Percentiles rank a stretch among this genome's conserved stretches.
Conservation (phyloP, 2,797 vertebrate species). For the Triplophysa bombifrons region DNA sequence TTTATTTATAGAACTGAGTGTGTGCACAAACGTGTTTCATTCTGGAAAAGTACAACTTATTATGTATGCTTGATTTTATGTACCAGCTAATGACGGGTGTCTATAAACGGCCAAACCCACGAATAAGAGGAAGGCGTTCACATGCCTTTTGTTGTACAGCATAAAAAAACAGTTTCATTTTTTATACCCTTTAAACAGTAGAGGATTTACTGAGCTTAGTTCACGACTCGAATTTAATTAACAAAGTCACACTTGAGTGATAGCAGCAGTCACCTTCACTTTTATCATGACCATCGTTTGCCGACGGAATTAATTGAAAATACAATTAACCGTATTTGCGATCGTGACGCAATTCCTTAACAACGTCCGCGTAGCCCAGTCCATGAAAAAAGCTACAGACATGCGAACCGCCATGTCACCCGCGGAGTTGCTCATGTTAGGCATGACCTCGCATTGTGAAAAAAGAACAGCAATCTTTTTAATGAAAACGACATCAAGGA, state of each 20-base stretch:
- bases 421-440: neutral
- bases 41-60: neutral
- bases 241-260: conserved; percentile 44
- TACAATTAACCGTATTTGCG: conserved; percentile 52
- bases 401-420: conserved; percentile 14
- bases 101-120: neutral
- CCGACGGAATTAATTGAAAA: conserved; percentile 57
- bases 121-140: conserved; percentile 1
- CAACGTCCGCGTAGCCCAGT: neutral
- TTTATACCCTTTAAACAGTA: conserved; percentile 24
- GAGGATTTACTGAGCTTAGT: conserved; percentile 35
- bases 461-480: conserved; percentile 16
- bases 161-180: neutral
- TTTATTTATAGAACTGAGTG: neutral
- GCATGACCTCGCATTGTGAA: conserved; percentile 1
- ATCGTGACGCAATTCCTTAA: conserved; percentile 22
- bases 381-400: conserved; percentile 17
- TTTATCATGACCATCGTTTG: conserved; percentile 54
- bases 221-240: conserved; percentile 54
- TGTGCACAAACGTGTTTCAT: neutral
- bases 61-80: neutral
- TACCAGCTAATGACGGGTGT: neutral
- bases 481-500: conserved; percentile 45
- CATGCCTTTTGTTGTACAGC: neutral
- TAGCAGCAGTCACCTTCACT: conserved; percentile 49